Percentiles rank a stretch among this genome's conserved stretches.
These are phyloP conservation scores for Parazoanthus atlanticus DNA, from an alignment of 92 coral and sea anemone species.

Conservation along the genomic window DNA sequence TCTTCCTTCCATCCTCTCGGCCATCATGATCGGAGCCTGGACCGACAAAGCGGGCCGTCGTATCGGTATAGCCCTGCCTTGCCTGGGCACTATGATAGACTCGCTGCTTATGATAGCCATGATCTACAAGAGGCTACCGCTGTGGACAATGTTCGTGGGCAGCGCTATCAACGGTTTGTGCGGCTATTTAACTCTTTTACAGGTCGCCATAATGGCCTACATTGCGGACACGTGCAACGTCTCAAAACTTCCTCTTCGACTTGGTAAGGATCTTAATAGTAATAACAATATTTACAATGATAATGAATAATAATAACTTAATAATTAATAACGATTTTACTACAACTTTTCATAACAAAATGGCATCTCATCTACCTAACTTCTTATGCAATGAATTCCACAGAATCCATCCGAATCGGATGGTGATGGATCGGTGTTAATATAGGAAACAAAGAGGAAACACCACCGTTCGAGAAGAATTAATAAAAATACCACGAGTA, in stretches of 20 bases:
- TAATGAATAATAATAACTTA: not conserved
- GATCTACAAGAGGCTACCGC: constrained; percentile 45
- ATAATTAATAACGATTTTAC: no score
- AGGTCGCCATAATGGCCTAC: constrained; percentile 69
- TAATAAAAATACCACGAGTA: no score
- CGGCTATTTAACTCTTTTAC: constrained; percentile 61
- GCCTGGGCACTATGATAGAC: constrained; percentile 55
- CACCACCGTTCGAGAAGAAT: no score
- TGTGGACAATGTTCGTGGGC: constrained; percentile 61
- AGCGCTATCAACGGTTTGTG: constrained; percentile 60
- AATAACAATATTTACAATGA: not conserved
- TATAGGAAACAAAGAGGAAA: no score
- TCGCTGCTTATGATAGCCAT: constrained; percentile 46
- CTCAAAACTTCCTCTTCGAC: constrained; percentile 54
- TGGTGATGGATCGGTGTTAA: no score
- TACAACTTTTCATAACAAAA: no score
- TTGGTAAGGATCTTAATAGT: constrained; percentile 45
- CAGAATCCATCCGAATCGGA: no score
- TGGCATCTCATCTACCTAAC: no score
- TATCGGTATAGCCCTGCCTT: constrained; percentile 48
- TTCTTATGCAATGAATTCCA: no score
- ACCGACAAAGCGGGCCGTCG: constrained; percentile 67
- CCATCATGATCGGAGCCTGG: constrained; percentile 59
- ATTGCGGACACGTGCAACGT: constrained; percentile 64
- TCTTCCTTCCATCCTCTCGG: constrained; percentile 45